Conservation (phyloP, 2,888 invertebrate species). For the Eugnorisma glareosa region DNA sequence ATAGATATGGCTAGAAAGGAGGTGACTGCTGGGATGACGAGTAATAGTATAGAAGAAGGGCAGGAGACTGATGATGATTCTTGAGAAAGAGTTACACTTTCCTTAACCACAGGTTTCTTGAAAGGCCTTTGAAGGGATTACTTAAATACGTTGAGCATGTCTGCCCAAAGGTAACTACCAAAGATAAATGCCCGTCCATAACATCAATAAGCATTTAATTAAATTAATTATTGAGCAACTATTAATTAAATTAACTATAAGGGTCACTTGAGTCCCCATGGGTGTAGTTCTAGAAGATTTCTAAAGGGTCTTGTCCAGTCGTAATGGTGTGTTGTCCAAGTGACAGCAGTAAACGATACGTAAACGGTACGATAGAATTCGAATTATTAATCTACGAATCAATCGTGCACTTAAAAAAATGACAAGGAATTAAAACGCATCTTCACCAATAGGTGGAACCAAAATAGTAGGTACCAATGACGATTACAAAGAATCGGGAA, state of each 20-base stretch:
- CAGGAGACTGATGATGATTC: neutral
- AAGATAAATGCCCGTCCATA: conserved; percentile 3
- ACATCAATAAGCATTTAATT: conserved; percentile 51
- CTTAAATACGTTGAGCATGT: neutral
- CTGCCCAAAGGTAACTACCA: neutral
- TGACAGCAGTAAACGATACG: conserved; percentile 1
- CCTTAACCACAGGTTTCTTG: neutral
- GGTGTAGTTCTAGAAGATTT: conserved; percentile 72
- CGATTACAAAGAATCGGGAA: neutral
- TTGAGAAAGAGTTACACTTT: neutral
- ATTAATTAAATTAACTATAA: conserved; percentile 60
- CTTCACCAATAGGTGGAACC: neutral
- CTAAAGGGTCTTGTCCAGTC: conserved; percentile 63
- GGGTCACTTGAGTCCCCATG: conserved; percentile 62
- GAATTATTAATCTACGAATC: neutral
- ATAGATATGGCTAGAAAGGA: too few species aligned
- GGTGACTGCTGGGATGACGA: too few species aligned
- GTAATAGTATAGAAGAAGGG: too few species aligned
- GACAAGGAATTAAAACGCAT: neutral
- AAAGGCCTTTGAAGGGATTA: neutral
- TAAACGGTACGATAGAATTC: too few species aligned
- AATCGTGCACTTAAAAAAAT: neutral
- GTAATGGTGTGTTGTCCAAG: conserved; percentile 53
- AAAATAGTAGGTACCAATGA: neutral
- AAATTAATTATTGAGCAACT: conserved; percentile 56